Evolutionary conservation across 2,888 invertebrate species (phyloP).

Genomic region (Hemicrepidius hirtus): DNA sequence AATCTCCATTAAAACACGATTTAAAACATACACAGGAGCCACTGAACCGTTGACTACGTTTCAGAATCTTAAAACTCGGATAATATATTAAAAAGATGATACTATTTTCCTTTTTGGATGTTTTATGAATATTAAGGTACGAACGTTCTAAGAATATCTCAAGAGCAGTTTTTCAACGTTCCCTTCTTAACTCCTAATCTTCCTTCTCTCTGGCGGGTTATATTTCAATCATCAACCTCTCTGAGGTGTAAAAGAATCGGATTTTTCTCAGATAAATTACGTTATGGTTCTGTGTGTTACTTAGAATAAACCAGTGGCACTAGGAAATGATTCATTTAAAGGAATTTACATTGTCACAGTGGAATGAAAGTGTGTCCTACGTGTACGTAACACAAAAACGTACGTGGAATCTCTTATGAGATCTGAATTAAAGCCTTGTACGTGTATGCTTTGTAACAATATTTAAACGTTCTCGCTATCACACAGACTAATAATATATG

Average conservation of each 20-base stretch:
- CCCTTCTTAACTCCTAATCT: too few relatives aligned
- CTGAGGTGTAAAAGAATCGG: not conserved
- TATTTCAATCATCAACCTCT: constrained; percentile 2
- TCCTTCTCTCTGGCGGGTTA: not conserved
- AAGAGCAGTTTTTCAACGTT: not conserved
- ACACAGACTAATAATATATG: not conserved
- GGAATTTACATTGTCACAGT: constrained; percentile 33
- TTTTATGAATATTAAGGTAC: too few relatives aligned
- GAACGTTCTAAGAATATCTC: not conserved
- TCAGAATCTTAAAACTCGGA: too few relatives aligned
- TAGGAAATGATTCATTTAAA: constrained; percentile 45
- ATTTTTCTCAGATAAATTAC: not conserved
- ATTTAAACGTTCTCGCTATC: not conserved
- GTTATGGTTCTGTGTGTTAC: not conserved
- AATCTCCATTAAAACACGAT: constrained; percentile 50
- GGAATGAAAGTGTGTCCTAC: constrained; percentile 17
- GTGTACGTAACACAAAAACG: constrained; percentile 9
- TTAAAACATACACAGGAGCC: constrained; percentile 41
- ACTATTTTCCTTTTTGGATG: too few relatives aligned
- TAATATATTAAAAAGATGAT: too few relatives aligned
- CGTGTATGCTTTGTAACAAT: not conserved
- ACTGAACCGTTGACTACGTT: constrained; percentile 34
- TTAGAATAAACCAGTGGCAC: not conserved
- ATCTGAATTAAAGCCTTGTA: constrained; percentile 7
- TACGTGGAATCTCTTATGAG: constrained; percentile 21